Percentiles rank a stretch among this genome's conserved stretches.
These are phyloP conservation scores for Pristionchus exspectatus DNA, from an alignment of 2,888 invertebrate species.

Conservation along the genomic window DNA sequence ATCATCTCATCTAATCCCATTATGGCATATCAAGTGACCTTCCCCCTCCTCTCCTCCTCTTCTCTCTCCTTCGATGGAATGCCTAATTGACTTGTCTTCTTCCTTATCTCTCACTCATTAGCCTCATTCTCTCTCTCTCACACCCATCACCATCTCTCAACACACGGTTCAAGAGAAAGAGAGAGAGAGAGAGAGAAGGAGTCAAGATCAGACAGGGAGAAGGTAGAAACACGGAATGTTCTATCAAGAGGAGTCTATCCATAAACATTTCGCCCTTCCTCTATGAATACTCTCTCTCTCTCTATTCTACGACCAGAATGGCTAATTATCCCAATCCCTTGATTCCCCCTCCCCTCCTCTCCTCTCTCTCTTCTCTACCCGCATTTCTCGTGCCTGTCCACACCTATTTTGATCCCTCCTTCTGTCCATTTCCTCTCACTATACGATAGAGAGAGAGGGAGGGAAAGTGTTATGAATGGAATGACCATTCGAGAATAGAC, in stretches of 20 bases:
- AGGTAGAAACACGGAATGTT: not conserved
- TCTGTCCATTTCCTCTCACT: conserved; percentile 30
- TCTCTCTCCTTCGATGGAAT: conserved; percentile 7
- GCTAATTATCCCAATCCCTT: conserved; percentile 36
- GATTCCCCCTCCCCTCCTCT: not conserved
- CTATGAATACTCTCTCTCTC: not conserved
- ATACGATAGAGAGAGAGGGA: not conserved
- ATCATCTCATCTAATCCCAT: conserved; percentile 31
- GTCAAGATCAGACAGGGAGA: not conserved
- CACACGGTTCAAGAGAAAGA: not conserved
- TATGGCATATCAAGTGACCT: conserved; percentile 27
- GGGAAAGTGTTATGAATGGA: conserved; percentile 40
- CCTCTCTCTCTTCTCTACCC: conserved; percentile 24
- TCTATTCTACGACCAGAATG: not conserved
- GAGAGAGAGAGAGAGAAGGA: not conserved
- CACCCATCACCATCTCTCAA: not conserved
- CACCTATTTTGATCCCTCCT: conserved; percentile 24
- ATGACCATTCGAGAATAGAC: conserved; percentile 30
- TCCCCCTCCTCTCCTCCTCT: conserved; percentile 1
- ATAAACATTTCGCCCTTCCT: not conserved
- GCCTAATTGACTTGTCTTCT: conserved; percentile 9
- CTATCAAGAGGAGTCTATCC: not conserved
- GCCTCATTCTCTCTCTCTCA: conserved; percentile 32
- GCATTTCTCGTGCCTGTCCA: conserved; percentile 35
- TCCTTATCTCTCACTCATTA: conserved; percentile 18